Base-by-base conservation (phyloP, 2,113 vertebrate species). In the Megaceryle torquata region DNA sequence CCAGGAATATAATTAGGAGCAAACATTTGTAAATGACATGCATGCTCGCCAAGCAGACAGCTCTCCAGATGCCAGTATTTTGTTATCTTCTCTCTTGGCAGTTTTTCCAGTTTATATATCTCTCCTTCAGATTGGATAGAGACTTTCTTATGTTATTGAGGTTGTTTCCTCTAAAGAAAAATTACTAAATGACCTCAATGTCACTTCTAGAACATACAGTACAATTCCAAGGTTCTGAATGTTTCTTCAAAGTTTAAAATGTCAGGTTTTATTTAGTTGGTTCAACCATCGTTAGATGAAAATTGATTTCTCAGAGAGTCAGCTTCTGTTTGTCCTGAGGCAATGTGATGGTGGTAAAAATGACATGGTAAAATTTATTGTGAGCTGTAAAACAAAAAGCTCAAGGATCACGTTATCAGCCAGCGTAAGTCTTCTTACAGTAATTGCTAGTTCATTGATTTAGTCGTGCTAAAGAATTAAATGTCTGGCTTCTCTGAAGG, bases 11-110 rank as follows among this genome's bases (percentile, higher is more conserved):
- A 79, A 95, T 96, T 86, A 91, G 53, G 70, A 80, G 63, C 92
- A 96, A 97, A 94, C 91, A 93, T 93, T 97, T 93, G 77, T 96
- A 95, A 91, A 96, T 93, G 91, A 87, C 59, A 67, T 26, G 24
- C 33, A 5, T 11, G 65, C 81, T 50, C 78, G 86, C 92, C 91
- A 89, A 86, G 88, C 91, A 94, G 74, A 85, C 92, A 82, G 74
- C 54, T 87, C 92, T 93, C 70, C 96, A 92, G 86, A 94, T 91
- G 91, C 91, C 91, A 84, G 59, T 2, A 43, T 85, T 94, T 88
- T 93, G 86, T 96, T 93, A 82, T 96, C 90, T 87, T 72, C 77
- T 82, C 69, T 76, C 74, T 85, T 96, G 96, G 92, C 88, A 91
- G 20, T 35, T 76, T 74, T 80, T 95, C 81, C 91, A 87, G 25